These are phyloP conservation scores for Clarias platycephalus DNA, from an alignment of 2,797 vertebrate species.

Conservation along the genomic window DNA sequence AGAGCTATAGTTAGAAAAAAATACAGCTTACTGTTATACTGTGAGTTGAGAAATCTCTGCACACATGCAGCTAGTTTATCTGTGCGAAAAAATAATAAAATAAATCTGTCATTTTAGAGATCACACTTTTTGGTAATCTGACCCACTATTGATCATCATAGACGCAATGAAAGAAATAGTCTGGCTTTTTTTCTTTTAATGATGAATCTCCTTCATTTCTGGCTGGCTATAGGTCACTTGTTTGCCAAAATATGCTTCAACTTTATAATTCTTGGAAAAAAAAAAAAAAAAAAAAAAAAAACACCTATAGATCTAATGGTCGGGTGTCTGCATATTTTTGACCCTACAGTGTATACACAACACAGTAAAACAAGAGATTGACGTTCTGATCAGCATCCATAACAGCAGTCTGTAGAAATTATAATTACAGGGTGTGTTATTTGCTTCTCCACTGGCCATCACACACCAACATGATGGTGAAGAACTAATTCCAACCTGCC, in stretches of 20 bases:
- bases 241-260: neutral
- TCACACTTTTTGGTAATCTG: neutral
- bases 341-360: neutral
- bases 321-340: conserved; percentile 2
- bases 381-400: neutral
- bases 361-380: neutral
- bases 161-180: neutral
- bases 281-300: no score
- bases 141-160: neutral
- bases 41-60: neutral
- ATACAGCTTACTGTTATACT: neutral
- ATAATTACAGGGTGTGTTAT: neutral
- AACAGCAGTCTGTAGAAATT: neutral
- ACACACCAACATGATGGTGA: neutral
- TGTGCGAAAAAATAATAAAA: neutral
- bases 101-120: neutral
- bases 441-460: neutral
- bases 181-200: neutral
- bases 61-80: neutral
- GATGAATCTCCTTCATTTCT: neutral
- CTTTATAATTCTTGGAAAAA: neutral
- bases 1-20: conserved; percentile 57
- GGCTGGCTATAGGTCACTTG: neutral
- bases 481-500: neutral
- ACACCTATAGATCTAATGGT: neutral